Percentiles rank a stretch among this genome's conserved stretches.
Conservation (phyloP, 2,797 vertebrate genomes). For the Kryptopterus vitreolus region DNA sequence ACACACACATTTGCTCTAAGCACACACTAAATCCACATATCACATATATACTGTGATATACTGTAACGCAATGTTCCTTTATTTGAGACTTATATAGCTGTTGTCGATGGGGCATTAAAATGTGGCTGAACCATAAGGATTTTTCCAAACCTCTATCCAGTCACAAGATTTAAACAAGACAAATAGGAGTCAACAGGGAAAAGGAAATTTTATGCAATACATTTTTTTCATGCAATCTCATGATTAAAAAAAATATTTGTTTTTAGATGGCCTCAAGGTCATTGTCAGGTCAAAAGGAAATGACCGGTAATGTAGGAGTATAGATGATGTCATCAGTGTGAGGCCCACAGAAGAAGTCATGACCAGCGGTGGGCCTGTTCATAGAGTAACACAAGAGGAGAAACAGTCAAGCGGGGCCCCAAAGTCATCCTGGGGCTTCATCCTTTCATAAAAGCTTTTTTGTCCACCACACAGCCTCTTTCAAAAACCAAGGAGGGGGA, state of each 20-base stretch:
- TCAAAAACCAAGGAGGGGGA: slow-evolving; percentile 21
- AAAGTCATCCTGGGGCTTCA: slow-evolving; percentile 35
- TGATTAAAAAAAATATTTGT: slow-evolving; percentile 51
- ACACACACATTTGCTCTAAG: slow-evolving; percentile 11
- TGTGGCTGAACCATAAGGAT: slow-evolving; percentile 23
- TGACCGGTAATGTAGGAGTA: slow-evolving; percentile 52
- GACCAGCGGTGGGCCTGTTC: slow-evolving; percentile 31
- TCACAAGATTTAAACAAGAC: slow-evolving; percentile 65
- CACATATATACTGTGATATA: too few relatives aligned
- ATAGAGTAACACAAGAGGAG: slow-evolving; percentile 46
- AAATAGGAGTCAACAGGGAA: slow-evolving; percentile 55
- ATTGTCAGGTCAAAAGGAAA: slow-evolving; percentile 58
- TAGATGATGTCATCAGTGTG: slow-evolving; percentile 63
- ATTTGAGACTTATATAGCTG: slow-evolving; percentile 23
- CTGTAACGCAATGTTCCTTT: slow-evolving; percentile 1
- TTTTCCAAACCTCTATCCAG: slow-evolving; percentile 64
- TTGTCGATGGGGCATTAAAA: slow-evolving; percentile 16
- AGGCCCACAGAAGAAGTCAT: slow-evolving; percentile 56
- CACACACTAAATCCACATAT: neutral
- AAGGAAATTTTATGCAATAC: slow-evolving; percentile 59
- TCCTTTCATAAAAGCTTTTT: slow-evolving; percentile 44
- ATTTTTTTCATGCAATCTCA: too few relatives aligned
- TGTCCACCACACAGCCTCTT: slow-evolving; percentile 33
- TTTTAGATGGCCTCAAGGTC: slow-evolving; percentile 59
- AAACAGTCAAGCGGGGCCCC: slow-evolving; percentile 49